These are phyloP conservation scores for Caenorhabditis inopinata DNA, from an alignment of 1,140 invertebrate species.

Conservation along the genomic window DNA sequence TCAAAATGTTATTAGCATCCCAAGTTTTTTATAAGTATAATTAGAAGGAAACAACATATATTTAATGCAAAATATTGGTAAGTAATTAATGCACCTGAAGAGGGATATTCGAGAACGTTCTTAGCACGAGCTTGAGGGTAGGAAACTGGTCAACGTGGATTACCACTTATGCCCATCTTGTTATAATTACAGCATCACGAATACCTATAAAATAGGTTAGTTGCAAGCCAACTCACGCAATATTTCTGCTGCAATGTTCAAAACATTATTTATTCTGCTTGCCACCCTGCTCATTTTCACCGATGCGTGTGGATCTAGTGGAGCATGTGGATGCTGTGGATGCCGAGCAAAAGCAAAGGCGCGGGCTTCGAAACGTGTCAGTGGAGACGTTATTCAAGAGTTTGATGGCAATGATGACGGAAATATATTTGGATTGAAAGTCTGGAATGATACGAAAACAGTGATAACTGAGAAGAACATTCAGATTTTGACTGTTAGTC, in stretches of 20 bases:
- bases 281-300: neutral
- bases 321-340: slow-evolving; percentile 42
- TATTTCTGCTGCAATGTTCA: neutral
- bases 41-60: too few relatives aligned
- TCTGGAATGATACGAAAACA: slow-evolving; percentile 41
- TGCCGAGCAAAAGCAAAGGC: slow-evolving; percentile 42
- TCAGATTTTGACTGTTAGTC: slow-evolving; percentile 18
- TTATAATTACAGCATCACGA: too few relatives aligned
- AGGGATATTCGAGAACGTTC: neutral
- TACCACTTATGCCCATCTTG: too few relatives aligned
- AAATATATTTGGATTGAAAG: slow-evolving; percentile 38
- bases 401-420: slow-evolving; percentile 24
- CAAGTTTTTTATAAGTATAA: too few relatives aligned
- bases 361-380: slow-evolving; percentile 6
- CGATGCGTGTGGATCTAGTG: slow-evolving; percentile 39
- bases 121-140: neutral
- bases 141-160: neutral
- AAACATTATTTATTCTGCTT: neutral
- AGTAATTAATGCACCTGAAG: neutral
- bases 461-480: neutral
- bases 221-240: neutral
- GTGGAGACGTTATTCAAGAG: slow-evolving; percentile 7
- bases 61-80: neutral
- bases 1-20: too few relatives aligned
- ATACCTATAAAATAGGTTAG: neutral